Percentiles rank a stretch among this genome's conserved stretches.
phyloP scores from a whole-genome alignment of 1,140 invertebrate genomes.

The Drosophila nikananu region DNA sequence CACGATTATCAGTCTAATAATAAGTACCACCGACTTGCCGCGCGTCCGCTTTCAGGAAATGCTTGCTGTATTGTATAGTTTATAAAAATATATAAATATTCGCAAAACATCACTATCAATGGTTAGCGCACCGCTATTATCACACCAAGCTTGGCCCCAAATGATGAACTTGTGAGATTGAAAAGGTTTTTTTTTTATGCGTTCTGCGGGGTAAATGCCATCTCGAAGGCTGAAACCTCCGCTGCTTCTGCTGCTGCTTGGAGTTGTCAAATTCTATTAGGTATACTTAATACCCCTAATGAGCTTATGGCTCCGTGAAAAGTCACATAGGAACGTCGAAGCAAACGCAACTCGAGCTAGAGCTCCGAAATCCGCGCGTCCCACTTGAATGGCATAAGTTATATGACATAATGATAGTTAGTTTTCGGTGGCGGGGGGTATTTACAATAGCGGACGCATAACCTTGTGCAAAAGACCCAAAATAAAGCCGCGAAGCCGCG shows the following conservation, averaged over 20 bases:
- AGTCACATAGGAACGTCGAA: constrained; percentile 27
- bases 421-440: constrained; percentile 37
- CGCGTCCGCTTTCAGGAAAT: constrained; percentile 17
- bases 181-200: background rate
- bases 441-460: constrained; percentile 62
- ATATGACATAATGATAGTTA: constrained; percentile 60
- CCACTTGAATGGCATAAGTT: constrained; percentile 40
- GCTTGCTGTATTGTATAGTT: background rate
- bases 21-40: background rate
- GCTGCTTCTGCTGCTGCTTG: background rate
- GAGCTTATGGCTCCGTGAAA: constrained; percentile 25
- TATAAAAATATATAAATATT: constrained; percentile 7
- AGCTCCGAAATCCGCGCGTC: constrained; percentile 7
- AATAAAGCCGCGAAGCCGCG: constrained; percentile 31
- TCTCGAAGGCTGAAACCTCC: constrained; percentile 12
- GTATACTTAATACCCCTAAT: constrained; percentile 24
- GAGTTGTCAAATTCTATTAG: constrained; percentile 12
- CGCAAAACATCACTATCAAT: constrained; percentile 15
- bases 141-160: constrained; percentile 18
- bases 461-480: constrained; percentile 65
- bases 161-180: constrained; percentile 24
- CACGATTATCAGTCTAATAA: constrained; percentile 17
- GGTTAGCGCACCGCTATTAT: background rate
- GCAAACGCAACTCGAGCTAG: constrained; percentile 8
- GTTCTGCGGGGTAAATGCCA: constrained; percentile 10